Evolutionary conservation across 2,888 invertebrate species (phyloP).

Genomic region (Harpalus rufipes): DNA sequence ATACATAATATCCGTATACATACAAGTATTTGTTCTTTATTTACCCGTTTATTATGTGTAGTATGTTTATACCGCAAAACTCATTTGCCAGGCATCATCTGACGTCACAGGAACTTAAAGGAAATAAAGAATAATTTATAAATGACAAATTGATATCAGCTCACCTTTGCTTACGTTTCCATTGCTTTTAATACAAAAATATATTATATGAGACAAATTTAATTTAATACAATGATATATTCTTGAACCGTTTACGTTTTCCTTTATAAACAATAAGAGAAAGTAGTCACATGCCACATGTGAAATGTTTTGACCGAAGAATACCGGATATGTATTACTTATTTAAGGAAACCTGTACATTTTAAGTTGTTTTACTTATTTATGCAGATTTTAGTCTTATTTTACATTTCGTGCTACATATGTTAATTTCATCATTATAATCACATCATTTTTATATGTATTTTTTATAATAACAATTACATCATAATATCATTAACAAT

Average conservation of each 20-base stretch:
- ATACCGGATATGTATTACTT: conserved; percentile 21
- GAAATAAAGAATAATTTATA: too few relatives aligned
- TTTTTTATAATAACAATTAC: not conserved
- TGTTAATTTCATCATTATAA: not conserved
- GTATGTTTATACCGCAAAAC: too few relatives aligned
- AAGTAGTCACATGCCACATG: not conserved
- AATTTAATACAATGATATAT: not conserved
- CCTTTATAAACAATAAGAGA: not conserved
- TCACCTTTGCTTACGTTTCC: too few relatives aligned
- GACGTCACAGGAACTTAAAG: too few relatives aligned
- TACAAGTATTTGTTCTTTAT: not conserved
- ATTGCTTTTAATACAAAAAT: not conserved
- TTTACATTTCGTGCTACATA: not conserved
- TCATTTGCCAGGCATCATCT: too few relatives aligned
- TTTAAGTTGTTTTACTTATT: conserved; percentile 13
- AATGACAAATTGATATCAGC: too few relatives aligned
- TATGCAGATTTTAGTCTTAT: conserved; percentile 41
- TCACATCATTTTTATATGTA: too few relatives aligned
- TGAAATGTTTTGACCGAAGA: not conserved
- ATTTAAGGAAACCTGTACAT: not conserved
- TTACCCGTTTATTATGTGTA: not conserved
- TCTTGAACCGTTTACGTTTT: not conserved
- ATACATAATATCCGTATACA: not conserved
- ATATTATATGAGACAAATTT: not conserved
- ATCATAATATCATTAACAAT: conserved; percentile 21